These are phyloP conservation scores for Dendrolimus punctatus DNA, from an alignment of 1,140 invertebrate species.

Conservation along the genomic window DNA sequence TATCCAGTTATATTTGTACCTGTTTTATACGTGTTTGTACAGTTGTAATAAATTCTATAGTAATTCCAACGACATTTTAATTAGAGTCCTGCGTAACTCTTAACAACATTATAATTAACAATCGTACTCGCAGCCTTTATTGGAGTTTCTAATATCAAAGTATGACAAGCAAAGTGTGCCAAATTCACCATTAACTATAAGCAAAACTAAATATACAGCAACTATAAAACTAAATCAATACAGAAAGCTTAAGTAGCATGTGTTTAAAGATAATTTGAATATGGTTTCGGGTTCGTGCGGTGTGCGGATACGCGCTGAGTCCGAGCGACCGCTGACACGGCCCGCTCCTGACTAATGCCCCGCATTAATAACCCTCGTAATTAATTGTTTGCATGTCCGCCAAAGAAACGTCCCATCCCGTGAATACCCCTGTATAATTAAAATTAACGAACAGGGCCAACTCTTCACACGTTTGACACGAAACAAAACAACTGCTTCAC, in stretches of 20 bases:
- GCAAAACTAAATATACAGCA: too few relatives aligned
- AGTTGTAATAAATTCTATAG: too few relatives aligned
- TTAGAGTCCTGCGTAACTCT: too few relatives aligned
- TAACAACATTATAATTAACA: too few relatives aligned
- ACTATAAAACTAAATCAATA: too few relatives aligned
- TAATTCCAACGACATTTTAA: too few relatives aligned
- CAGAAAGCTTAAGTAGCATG: not conserved
- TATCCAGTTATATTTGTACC: too few relatives aligned
- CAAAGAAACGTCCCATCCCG: constrained; percentile 45
- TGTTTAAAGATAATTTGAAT: constrained; percentile 27
- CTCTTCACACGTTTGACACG: constrained; percentile 13
- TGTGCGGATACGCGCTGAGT: constrained; percentile 22
- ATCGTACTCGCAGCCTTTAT: too few relatives aligned
- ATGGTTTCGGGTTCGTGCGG: constrained; percentile 7
- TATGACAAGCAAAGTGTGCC: too few relatives aligned
- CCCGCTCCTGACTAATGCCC: constrained; percentile 51
- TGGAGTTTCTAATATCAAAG: too few relatives aligned
- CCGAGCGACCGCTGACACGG: constrained; percentile 47
- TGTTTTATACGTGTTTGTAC: too few relatives aligned
- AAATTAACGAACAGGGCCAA: constrained; percentile 44
- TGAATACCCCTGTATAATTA: constrained; percentile 44
- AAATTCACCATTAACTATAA: too few relatives aligned
- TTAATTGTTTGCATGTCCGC: constrained; percentile 67
- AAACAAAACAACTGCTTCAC: constrained; percentile 8
- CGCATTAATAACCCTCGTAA: constrained; percentile 61